A percentile compares a stretch with the other conserved stretches of the same genome.
phyloP scores from a whole-genome alignment of 2,113 vertebrate genomes.

The Copsychus sechellarum region DNA sequence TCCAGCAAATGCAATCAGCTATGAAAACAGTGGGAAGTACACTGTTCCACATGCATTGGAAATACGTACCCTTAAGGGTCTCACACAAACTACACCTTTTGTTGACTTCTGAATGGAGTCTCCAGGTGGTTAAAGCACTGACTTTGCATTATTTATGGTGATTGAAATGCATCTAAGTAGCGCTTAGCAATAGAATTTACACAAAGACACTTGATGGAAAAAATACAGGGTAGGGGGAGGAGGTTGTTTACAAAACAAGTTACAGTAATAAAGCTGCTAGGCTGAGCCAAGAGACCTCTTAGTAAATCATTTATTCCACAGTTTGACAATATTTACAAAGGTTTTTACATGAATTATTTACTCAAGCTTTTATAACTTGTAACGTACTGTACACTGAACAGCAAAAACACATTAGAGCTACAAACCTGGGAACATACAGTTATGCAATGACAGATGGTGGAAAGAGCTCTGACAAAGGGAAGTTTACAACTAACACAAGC shows the following conservation, averaged over 20 bases:
- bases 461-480: slow-evolving; percentile 58
- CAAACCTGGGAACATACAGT: slow-evolving; percentile 63
- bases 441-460: slow-evolving; percentile 66
- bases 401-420: slow-evolving; percentile 56
- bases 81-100: slow-evolving; percentile 44
- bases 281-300: slow-evolving; percentile 77
- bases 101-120: slow-evolving; percentile 49
- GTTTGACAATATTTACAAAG: slow-evolving; percentile 84
- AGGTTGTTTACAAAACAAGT: slow-evolving; percentile 74
- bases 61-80: slow-evolving; percentile 7
- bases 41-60: not conserved
- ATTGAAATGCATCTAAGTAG: slow-evolving; percentile 62
- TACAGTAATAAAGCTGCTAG: slow-evolving; percentile 80
- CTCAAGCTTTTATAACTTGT: slow-evolving; percentile 72
- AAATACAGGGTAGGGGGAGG: slow-evolving; percentile 8
- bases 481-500: slow-evolving; percentile 47
- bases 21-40: not conserved
- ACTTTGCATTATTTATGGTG: slow-evolving; percentile 80
- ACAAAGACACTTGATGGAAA: slow-evolving; percentile 70
- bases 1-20: not conserved
- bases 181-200: slow-evolving; percentile 67
- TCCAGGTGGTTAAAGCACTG: slow-evolving; percentile 73
- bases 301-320: slow-evolving; percentile 83
- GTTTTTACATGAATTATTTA: slow-evolving; percentile 87
- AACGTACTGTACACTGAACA: slow-evolving; percentile 71